Evolutionary conservation across 2,888 invertebrate species (phyloP).

Genomic region (Coremacera marginata): DNA sequence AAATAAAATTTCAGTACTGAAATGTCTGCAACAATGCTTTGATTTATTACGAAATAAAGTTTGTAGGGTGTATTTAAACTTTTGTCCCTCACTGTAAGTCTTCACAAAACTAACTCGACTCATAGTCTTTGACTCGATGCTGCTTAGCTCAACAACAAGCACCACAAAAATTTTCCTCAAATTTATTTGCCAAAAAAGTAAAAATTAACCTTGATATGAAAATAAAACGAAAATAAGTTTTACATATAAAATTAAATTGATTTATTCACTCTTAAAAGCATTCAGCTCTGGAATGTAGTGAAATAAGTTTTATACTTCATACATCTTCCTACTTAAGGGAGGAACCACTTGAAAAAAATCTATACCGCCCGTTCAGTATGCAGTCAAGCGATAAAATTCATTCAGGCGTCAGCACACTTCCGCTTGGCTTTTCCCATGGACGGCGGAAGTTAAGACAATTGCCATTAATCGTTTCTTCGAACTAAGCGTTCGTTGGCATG

Average conservation of each 20-base stretch:
- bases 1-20: too few species aligned
- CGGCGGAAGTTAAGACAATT: background rate
- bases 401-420: background rate
- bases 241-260: background rate
- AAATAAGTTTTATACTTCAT: too few species aligned
- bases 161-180: background rate
- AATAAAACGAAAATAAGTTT: constrained; percentile 24
- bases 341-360: too few species aligned
- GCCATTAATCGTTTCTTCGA: background rate
- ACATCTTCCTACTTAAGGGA: too few species aligned
- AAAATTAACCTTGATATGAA: constrained; percentile 35
- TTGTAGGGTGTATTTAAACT: too few species aligned
- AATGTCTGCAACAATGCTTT: too few species aligned
- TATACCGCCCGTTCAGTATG: too few species aligned
- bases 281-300: too few species aligned
- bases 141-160: background rate
- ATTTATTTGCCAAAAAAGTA: background rate
- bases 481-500: background rate
- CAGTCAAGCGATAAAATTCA: background rate
- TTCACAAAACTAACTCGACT: background rate
- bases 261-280: constrained; percentile 22
- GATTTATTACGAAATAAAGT: too few species aligned
- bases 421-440: background rate
- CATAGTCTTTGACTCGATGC: background rate
- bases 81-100: too few species aligned